Evolutionary conservation across 92 coral and sea anemone genomes (phyloP), one percentile per base, ranked within the genome.

Genomic region (Epizoanthus rinbou): DNA sequence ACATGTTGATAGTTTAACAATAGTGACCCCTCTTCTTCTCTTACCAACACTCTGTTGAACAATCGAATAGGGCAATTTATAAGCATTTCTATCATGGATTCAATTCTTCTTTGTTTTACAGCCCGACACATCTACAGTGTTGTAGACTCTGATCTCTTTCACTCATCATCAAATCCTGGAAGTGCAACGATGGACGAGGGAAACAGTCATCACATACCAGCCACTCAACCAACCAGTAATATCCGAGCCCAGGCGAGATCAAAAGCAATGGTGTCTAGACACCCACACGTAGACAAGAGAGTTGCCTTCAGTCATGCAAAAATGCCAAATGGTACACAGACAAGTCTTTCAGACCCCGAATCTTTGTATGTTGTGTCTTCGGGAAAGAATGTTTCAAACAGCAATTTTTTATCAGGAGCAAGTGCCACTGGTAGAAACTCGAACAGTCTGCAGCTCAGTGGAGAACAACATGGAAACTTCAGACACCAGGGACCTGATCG

Each of bases 81-180:
- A 13, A 50, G 54, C 2, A 10, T 50, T 5, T 1, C 2, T 50
- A 50, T 50, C 16, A n/a, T 50, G 54, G 9, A 1, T 78, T 78
- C 43, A 57, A 57, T 33, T 59, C 69, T 57, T 7, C 22, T 33
- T 43, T 79, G 64, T 68, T 60, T 43, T 22, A 39, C 70, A 78
- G 82, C 82, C 10, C 82, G 72, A 28, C 82, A 78, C 16, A 78
- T 78, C 72, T 78, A 78, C 39, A 78, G 70, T 62, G 69, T 78
- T 22, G 56, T 60, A 43, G 82, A 78, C 57, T 78, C 82, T 43
- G 82, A 78, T 39, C 69, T 31, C 10, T 43, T 43, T 35, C 39
- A 53, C 25, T 60, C 53, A 4, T 60, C 69, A 13, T 16, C 70
- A 22, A 22, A 33, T 7, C 39, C 82, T 9, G 50, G 25, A 8